Conservation (phyloP, 2,888 invertebrate genomes). For the Synergus japonicus region DNA sequence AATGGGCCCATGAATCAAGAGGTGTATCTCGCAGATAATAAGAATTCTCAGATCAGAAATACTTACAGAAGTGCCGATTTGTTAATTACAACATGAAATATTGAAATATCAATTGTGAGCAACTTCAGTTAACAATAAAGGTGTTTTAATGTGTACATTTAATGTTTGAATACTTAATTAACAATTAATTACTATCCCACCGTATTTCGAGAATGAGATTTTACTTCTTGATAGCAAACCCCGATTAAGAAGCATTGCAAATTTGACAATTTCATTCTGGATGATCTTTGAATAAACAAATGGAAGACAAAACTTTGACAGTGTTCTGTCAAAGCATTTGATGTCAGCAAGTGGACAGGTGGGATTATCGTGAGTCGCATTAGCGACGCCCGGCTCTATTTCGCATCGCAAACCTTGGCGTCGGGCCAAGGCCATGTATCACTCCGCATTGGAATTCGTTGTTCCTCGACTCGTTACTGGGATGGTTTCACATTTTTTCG, state of each 20-base stretch:
- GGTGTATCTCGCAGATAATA: neutral
- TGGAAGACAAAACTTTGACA: neutral
- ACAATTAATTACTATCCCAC: too few species aligned
- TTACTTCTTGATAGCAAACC: neutral
- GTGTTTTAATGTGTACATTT: too few species aligned
- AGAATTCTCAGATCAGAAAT: neutral
- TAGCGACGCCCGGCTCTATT: slow-evolving; percentile 68
- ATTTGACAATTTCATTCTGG: neutral
- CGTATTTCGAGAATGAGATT: too few species aligned
- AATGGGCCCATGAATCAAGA: neutral
- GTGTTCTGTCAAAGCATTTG: slow-evolving; percentile 14
- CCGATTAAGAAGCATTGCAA: neutral
- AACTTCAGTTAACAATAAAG: too few species aligned
- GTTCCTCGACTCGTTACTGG: slow-evolving; percentile 73
- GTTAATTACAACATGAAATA: neutral
- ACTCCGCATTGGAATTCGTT: slow-evolving; percentile 72
- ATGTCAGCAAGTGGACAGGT: slow-evolving; percentile 59
- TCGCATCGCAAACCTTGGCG: slow-evolving; percentile 71
- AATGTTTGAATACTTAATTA: too few species aligned
- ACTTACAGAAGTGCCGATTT: neutral
- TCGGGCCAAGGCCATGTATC: slow-evolving; percentile 70
- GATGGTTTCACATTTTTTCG: slow-evolving; percentile 59
- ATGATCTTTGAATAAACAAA: neutral
- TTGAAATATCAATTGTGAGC: too few species aligned
- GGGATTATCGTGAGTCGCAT: slow-evolving; percentile 66